Conservation (phyloP, 2,797 vertebrate species). For the Serranus cabrilla region DNA sequence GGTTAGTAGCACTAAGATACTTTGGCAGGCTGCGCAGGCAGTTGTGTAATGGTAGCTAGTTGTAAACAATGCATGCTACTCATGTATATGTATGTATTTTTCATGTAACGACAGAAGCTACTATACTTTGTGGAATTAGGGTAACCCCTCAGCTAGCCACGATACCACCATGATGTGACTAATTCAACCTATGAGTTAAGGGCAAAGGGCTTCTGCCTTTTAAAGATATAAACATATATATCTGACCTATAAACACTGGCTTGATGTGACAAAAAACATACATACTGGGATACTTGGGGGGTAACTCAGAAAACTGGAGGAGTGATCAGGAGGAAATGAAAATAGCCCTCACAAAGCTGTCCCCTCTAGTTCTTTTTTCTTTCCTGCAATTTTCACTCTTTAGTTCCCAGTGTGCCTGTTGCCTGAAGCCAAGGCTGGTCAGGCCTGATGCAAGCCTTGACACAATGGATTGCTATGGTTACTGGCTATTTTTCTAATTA, state of each 20-base stretch:
- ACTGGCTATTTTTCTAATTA: conserved; percentile 69
- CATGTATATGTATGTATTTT: not conserved
- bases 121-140: not conserved
- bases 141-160: not conserved
- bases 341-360: conserved; percentile 39
- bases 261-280: conserved; percentile 8
- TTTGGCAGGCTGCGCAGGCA: not conserved
- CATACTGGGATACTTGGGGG: not conserved
- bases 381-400: conserved; percentile 64
- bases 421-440: conserved; percentile 66
- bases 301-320: conserved; percentile 25
- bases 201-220: conserved; percentile 12
- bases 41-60: not conserved
- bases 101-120: too few species aligned
- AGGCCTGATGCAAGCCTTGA: conserved; percentile 62
- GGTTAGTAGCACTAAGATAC: not conserved
- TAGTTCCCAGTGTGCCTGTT: conserved; percentile 60
- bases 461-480: conserved; percentile 62
- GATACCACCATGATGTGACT: not conserved
- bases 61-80: not conserved
- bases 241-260: not conserved
- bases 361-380: conserved; percentile 50
- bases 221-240: not conserved
- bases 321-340: conserved; percentile 49
- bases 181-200: not conserved